Evolutionary conservation across 2,888 invertebrate genomes (phyloP).

Genomic region (Pyrocoelia pectoralis): DNA sequence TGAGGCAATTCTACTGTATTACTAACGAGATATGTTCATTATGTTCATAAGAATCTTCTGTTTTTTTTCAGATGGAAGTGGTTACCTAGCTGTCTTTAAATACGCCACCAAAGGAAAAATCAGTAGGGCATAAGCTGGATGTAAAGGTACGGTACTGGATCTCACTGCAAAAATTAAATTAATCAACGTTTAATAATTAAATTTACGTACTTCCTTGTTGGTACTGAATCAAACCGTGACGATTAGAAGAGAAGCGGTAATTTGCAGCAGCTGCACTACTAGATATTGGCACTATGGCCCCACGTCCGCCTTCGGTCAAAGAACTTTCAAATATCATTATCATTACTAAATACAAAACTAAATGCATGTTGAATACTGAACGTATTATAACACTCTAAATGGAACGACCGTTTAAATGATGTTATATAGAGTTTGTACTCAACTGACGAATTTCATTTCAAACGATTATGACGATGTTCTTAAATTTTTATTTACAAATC

Average conservation of each 20-base stretch:
- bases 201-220: background rate
- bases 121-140: too few species aligned
- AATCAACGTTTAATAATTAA: background rate
- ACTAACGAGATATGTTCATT: too few species aligned
- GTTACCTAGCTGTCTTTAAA: too few species aligned
- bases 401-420: background rate
- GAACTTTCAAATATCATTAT: slow-evolving; percentile 14
- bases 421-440: background rate
- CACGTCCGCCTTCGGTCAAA: slow-evolving; percentile 13
- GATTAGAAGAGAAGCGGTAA: slow-evolving; percentile 5
- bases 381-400: background rate
- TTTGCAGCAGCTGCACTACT: slow-evolving; percentile 21
- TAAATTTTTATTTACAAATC: background rate
- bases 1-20: too few species aligned
- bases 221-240: background rate
- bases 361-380: background rate
- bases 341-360: background rate
- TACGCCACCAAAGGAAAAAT: too few species aligned
- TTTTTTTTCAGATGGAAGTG: too few species aligned
- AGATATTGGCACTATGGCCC: slow-evolving; percentile 12
- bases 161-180: background rate
- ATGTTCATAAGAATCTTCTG: too few species aligned
- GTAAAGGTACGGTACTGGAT: too few species aligned
- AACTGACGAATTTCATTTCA: background rate
- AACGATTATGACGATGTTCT: background rate